Percentiles rank a stretch among this genome's conserved stretches.
Evolutionary conservation across 2,797 vertebrate genomes (phyloP).

Genomic region (Aldrovandia affinis): DNA sequence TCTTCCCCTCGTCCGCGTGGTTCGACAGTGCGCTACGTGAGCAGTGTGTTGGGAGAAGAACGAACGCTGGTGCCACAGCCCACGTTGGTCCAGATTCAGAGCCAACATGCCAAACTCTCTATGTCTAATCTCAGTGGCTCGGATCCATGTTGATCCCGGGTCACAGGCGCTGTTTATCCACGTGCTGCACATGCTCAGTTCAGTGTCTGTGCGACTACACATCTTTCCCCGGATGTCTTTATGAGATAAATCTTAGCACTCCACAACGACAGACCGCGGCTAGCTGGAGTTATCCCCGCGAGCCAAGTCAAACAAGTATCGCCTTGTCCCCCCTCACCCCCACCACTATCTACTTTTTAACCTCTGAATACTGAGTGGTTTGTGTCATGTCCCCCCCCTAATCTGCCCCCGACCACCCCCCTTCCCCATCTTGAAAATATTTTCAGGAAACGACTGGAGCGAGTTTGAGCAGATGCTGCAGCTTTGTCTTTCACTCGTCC

Average conservation of each 20-base stretch:
- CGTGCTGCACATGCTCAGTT: not conserved
- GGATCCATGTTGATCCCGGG: not conserved
- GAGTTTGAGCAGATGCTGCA: constrained; percentile 33
- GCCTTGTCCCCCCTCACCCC: constrained; percentile 33
- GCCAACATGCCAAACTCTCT: not conserved
- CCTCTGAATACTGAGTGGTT: not conserved
- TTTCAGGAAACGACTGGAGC: constrained; percentile 37
- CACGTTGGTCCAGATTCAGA: not conserved
- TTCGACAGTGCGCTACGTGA: too few species aligned
- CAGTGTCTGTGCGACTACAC: not conserved
- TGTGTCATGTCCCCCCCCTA: not conserved
- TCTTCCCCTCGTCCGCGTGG: not conserved
- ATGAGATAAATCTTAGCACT: constrained; percentile 60
- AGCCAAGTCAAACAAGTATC: constrained; percentile 62
- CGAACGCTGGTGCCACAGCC: not conserved
- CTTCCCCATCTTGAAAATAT: constrained; percentile 15
- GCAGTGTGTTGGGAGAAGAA: not conserved
- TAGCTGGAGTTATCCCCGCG: constrained; percentile 61
- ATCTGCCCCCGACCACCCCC: not conserved
- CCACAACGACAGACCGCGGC: constrained; percentile 64
- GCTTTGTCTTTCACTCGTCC: constrained; percentile 26
- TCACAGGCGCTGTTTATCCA: not conserved
- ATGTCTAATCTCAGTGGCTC: not conserved
- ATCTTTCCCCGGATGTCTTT: constrained; percentile 56
- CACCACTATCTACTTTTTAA: not conserved